Evolutionary conservation across 2,888 invertebrate genomes (phyloP), one percentile per base, ranked within the genome.

Genomic region (Heliconius cydno): DNA sequence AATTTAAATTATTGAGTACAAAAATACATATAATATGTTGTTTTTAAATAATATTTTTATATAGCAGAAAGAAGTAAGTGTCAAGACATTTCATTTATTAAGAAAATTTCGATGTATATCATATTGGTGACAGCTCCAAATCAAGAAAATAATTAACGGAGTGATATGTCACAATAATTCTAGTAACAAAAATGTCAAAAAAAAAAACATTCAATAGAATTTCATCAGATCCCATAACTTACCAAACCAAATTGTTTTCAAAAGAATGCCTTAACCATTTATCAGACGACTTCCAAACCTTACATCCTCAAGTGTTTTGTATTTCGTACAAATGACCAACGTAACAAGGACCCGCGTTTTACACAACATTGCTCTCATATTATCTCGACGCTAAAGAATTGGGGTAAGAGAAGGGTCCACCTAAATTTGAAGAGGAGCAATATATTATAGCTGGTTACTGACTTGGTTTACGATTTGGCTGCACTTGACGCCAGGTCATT

Each of bases 281-380:
- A 34, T 74, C 63, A 65, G 63, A 10, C 0, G n/a, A 74, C 25
- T 65, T 41, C 28, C 60, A 60, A 60, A 74, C 63, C 72, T 28
- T 63, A 41, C n/a, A 41, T 25, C 60, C 28, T 25, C 28, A 65
- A 74, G 28, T 74, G 28, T 65, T n/a, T 75, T 65, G 74, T 75
- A 41, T 75, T 75, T 46, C 60, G 22, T 65, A 60, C 78, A 77
- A 79, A 77, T 77, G 75, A 72, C 77, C 80, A 79, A 77, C 30
- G 70, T 77, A 82, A 82, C 80, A 76, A 77, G 75, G 75, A 60
- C 75, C 52, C 22, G 15, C 60, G 13, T 76, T 80, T 82, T 63
- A 80, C 80, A 74, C 82, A 77, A 80, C 82, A 82, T 80, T 82
- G 67, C 75, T 65, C 77, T 68, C 82, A 75, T 82, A 79, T 82